Evolutionary conservation across 2,797 vertebrate genomes (phyloP).

Genomic region (Dryobates pubescens): DNA sequence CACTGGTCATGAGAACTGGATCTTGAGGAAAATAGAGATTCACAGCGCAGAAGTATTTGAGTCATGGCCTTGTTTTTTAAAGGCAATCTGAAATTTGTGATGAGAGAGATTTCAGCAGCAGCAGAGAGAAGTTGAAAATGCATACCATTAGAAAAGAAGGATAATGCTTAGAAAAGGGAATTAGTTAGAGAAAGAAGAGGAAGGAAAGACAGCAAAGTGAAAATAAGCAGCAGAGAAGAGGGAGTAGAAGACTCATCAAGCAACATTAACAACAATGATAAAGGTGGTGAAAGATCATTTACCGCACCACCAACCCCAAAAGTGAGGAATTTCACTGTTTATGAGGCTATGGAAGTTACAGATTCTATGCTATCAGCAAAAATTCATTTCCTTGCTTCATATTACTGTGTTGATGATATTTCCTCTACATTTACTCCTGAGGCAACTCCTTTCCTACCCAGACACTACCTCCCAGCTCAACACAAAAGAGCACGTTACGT

Average conservation of each 20-base stretch:
- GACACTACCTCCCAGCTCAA: not conserved
- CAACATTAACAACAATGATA: not conserved
- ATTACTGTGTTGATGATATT: accelerated
- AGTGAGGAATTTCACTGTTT: not conserved
- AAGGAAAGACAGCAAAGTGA: not conserved
- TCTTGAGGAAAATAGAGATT: not conserved
- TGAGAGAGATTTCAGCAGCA: not conserved
- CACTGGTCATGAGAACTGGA: not conserved
- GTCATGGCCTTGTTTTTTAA: not conserved
- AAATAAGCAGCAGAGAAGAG: not conserved
- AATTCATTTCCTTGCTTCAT: not conserved
- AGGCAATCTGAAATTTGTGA: not conserved
- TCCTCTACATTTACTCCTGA: not conserved
- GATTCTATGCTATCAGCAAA: accelerated
- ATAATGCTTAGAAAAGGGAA: not conserved
- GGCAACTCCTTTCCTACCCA: not conserved
- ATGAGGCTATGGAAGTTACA: not conserved
- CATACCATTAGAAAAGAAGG: not conserved
- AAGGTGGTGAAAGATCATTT: not conserved
- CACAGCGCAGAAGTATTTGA: not conserved
- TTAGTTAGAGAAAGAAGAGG: not conserved
- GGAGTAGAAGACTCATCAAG: not conserved
- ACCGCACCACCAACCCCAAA: not conserved
- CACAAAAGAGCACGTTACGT: not conserved
- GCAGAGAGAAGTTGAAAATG: not conserved